Conservation (phyloP, 2,888 invertebrate species). For the Spilosoma lubricipeda region DNA sequence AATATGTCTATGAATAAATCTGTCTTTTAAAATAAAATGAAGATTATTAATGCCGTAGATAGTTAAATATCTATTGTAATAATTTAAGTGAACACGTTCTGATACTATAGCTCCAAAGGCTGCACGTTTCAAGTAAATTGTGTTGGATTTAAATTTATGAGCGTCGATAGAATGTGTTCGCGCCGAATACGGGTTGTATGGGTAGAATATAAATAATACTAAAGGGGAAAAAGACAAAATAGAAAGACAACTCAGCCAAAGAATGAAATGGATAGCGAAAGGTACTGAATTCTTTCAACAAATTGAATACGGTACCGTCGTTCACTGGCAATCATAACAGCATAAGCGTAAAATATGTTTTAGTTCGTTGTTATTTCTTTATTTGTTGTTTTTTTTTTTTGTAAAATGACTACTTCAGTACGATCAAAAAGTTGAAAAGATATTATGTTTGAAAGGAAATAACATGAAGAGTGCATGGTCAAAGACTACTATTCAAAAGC, state of each 20-base stretch:
- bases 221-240: background rate
- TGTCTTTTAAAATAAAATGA: background rate
- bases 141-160: constrained; percentile 28
- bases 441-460: no score
- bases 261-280: background rate
- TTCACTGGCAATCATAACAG: background rate
- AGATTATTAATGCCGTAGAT: background rate
- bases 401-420: background rate
- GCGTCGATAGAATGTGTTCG: constrained; percentile 19
- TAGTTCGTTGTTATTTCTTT: background rate
- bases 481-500: no score
- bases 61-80: background rate
- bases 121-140: constrained; percentile 25
- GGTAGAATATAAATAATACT: constrained; percentile 11
- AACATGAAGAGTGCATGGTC: no score
- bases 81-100: background rate
- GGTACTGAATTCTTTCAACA: background rate
- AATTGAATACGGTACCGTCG: background rate
- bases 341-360: background rate
- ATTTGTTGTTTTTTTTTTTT: background rate
- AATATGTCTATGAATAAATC: background rate
- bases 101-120: constrained; percentile 1
- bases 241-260: background rate
- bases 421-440: background rate
- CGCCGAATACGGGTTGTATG: constrained; percentile 14